Base-by-base conservation (phyloP, 2,888 invertebrate species). In the Beris morrisii region DNA sequence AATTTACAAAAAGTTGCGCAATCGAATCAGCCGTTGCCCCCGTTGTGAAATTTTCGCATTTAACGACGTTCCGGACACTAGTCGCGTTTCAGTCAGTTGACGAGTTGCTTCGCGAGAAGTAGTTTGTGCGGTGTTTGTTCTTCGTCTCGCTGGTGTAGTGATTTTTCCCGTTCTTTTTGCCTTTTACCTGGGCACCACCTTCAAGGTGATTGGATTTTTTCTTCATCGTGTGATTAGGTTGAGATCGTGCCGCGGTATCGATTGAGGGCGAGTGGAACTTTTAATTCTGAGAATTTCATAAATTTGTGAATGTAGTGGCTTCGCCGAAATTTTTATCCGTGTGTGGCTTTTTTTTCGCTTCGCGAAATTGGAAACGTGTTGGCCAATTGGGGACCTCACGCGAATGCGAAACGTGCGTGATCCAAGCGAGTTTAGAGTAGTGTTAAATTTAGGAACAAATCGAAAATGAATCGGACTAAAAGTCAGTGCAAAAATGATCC, bases 1-100 rank as follows among this genome's bases (percentile, higher is more conserved):
- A 31, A 5, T 13, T 59, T 59, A 48, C 59, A 32, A 30, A 59
- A 59, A 57, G 13, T 59, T 59, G 59, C 48, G 59, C 31, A 59
- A 59, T 59, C 28, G 31, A 56, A 2, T 43, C 15, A 56, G 43
- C 11, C 13, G 7, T 38, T 31, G 28, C 13, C 9, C 30, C 31
- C 9, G 48, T 31, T 28, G 58, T 15, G 59, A 48, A 46, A 48
- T 56, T 31, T 45, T 12, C 15, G 59, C 13, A 15, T 59, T 59
- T 31, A 59, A 59, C 48, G 3, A 32, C 46, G 59, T 48, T 59
- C 48, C 13, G 7, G 5, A 6, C 5, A 48, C 13, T 5, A 12
- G 32, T n/a, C 48, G 7, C 30, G 30, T 48, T 30, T 32, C 48
- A 59, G 30, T 59, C 59, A 38, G 5, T 45, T 15, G 6, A 12